These are phyloP conservation scores for Desmophyllum pertusum DNA, from an alignment of 92 coral and sea anemone species.

Conservation along the genomic window DNA sequence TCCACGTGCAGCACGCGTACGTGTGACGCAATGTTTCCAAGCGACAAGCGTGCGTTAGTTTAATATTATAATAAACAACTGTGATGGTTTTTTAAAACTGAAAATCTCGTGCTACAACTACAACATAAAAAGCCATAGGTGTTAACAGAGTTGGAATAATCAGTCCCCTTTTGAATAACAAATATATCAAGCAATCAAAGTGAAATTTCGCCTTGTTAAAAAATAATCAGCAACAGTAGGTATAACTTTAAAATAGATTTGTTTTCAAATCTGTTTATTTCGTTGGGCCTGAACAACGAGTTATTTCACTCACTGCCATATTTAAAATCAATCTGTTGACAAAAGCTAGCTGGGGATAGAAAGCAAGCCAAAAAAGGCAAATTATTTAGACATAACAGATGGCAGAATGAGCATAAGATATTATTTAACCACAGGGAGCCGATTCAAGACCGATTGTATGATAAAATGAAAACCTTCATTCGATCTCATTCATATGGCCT, in stretches of 20 bases:
- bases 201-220: conserved; percentile 4
- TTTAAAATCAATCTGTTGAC: background rate
- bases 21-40: background rate
- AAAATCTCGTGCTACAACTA: background rate
- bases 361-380: background rate
- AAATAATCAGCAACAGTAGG: background rate
- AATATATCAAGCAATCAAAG: conserved; percentile 1
- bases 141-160: background rate
- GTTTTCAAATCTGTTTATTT: background rate
- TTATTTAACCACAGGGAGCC: conserved; percentile 7
- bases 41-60: background rate
- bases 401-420: background rate
- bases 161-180: background rate
- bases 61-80: background rate
- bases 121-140: background rate
- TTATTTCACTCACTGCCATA: no score
- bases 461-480: background rate
- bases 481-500: conserved; percentile 25
- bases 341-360: background rate
- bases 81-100: background rate
- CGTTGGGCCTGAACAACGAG: background rate
- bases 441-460: background rate
- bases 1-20: background rate
- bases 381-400: background rate
- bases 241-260: background rate